Percentiles rank a stretch among this genome's conserved stretches.
phyloP scores from a whole-genome alignment of 2,113 vertebrate species.

The Myiagra hebetior region DNA sequence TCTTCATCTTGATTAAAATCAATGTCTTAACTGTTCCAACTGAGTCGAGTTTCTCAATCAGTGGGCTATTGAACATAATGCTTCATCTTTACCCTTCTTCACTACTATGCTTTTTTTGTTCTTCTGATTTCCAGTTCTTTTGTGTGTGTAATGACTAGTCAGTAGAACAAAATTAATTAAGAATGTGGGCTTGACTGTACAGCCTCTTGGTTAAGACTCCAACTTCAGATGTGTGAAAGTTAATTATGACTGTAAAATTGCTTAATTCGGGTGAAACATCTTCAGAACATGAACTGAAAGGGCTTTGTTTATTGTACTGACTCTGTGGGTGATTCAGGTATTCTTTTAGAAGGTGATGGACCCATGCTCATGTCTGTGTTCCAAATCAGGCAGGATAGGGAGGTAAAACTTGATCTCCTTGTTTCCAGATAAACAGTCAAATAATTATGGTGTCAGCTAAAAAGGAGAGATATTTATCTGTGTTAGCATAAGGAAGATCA shows the following conservation, averaged over 20 bases:
- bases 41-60: conserved; percentile 29
- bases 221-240: background rate
- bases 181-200: background rate
- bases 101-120: background rate
- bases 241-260: conserved; percentile 36
- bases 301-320: conserved; percentile 29
- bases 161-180: conserved; percentile 8
- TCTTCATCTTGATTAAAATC: background rate
- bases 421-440: conserved; percentile 4
- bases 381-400: conserved; percentile 7
- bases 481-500: background rate
- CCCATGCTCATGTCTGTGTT: background rate
- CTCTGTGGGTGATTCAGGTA: conserved; percentile 21
- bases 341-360: background rate
- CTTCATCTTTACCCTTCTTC: background rate
- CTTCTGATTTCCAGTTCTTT: background rate
- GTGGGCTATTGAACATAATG: background rate
- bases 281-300: conserved; percentile 61
- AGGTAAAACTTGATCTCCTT: conserved; percentile 33
- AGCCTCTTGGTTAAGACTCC: background rate
- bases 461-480: conserved; percentile 12
- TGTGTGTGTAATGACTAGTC: background rate
- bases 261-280: background rate
- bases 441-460: conserved; percentile 19
- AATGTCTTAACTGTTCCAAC: conserved; percentile 15